Base-by-base conservation (phyloP, 2,888 invertebrate species). In the Drosophila tanythrix region DNA sequence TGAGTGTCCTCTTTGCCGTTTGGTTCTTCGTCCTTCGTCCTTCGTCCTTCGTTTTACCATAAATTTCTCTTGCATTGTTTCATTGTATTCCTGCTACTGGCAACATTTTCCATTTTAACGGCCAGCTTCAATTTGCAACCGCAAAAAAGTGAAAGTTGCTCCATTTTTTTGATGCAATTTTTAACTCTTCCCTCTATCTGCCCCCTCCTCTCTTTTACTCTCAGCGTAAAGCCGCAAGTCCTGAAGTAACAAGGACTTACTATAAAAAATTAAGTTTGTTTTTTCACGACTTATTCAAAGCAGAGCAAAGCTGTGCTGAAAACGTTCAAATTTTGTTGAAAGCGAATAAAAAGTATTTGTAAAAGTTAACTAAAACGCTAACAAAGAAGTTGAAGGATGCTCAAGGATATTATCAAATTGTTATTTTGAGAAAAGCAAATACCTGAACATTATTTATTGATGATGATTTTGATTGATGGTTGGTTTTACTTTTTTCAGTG, bases 41-140 rank as follows among this genome's bases (percentile, higher is more conserved):
- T 33, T 31, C 27, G 21, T 48, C 18, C 38, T 33, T 11, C 40
- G 6, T 10, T 15, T 21, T 36, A 13, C 33, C 51, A n/a, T 46
- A 25, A 40, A 18, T 35, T n/a, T n/a, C 27, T 27, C 11, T 27
- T 18, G 35, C 48, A 59, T 59, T 72, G 53, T 64, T 29, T 56
- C 27, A 46, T 25, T 48, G n/a, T 31, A 33, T 43, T 57, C 11
- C 21, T 21, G 62, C 70, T 46, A 18, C 40, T 40, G 61, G 61
- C 70, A 64, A 64, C 70, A 62, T 60, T 67, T 63, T 58, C 50
- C 25, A 36, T 18, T 60, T 67, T 69, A 29, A 56, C n/a, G 8
- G 35, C 6, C n/a, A 29, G n/a, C 36, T 36, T 18, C 36, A 36
- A 25, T 43, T 43, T 55, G 40, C 40, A 57, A n/a, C 15, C 10